A percentile compares a stretch with the other conserved stretches of the same genome.
These are phyloP conservation scores for Diabrotica virgifera DNA, from an alignment of 1,140 invertebrate genomes.

Conservation along the genomic window DNA sequence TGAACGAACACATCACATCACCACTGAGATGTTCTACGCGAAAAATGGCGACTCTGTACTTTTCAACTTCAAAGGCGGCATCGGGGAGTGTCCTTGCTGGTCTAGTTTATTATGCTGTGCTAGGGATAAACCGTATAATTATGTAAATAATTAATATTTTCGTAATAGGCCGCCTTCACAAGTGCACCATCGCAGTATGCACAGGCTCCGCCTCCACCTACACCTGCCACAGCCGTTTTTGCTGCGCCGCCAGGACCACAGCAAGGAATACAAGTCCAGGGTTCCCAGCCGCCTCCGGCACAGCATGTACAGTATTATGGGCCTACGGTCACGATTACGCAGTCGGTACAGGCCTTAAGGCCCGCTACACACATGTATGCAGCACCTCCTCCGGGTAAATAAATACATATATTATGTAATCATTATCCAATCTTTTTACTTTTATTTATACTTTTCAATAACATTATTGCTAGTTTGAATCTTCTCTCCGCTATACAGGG, in stretches of 20 bases:
- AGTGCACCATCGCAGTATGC: constrained; percentile 27
- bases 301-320: constrained; percentile 45
- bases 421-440: no score
- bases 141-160: not conserved
- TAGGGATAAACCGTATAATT: no score
- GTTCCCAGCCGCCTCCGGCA: constrained; percentile 26
- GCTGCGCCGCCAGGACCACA: constrained; percentile 30
- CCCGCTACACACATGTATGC: constrained; percentile 42
- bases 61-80: no score
- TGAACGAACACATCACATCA: no score
- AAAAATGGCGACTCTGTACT: no score
- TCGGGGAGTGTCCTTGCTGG: no score
- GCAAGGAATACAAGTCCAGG: constrained; percentile 7
- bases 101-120: no score
- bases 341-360: constrained; percentile 31
- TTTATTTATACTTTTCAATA: no score
- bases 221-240: not conserved
- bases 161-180: constrained; percentile 22
- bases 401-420: not conserved
- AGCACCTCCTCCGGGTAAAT: constrained; percentile 29
- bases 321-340: constrained; percentile 40
- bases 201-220: constrained; percentile 25
- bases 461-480: no score
- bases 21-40: no score
- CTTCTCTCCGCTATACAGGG: no score